Conservation (phyloP, 2,113 vertebrate genomes). For the Hippoglossus stenolepis region DNA sequence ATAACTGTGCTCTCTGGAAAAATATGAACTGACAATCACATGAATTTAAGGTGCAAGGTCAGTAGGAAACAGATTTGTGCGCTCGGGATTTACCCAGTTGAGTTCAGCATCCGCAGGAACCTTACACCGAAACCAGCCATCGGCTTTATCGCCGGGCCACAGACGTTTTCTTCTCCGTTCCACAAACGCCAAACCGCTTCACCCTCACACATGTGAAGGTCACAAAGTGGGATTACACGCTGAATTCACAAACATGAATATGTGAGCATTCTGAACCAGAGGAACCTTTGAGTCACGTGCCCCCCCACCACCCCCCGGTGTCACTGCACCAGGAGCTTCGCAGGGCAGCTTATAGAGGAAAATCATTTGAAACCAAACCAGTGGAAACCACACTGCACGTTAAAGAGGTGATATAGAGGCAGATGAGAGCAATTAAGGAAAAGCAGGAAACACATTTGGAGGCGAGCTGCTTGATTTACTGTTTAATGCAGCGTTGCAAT, state of each 20-base stretch:
- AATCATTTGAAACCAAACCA: background rate
- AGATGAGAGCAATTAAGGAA: slow-evolving; percentile 1
- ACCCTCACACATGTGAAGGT: background rate
- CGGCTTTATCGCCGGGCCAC: background rate
- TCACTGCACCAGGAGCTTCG: background rate
- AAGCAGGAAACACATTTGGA: slow-evolving; percentile 1
- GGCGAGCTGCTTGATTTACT: slow-evolving; percentile 9
- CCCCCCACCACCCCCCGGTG: background rate
- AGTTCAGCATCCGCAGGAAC: slow-evolving; percentile 4
- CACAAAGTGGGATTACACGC: slow-evolving; percentile 1
- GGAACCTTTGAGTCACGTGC: background rate
- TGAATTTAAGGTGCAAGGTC: slow-evolving; percentile 37
- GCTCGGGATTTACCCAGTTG: slow-evolving; percentile 7
- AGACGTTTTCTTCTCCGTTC: background rate
- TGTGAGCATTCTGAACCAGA: background rate
- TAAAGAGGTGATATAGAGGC: background rate
- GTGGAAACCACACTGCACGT: background rate
- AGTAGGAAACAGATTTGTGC: slow-evolving; percentile 5
- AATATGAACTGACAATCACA: slow-evolving; percentile 57
- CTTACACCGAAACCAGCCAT: background rate
- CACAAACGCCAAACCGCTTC: background rate
- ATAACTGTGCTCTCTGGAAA: slow-evolving; percentile 36
- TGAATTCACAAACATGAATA: slow-evolving; percentile 13
- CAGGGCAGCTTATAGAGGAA: background rate
- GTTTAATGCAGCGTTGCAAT: background rate